Base-by-base conservation (phyloP, 2,888 invertebrate species). In the Baccha elongata region DNA sequence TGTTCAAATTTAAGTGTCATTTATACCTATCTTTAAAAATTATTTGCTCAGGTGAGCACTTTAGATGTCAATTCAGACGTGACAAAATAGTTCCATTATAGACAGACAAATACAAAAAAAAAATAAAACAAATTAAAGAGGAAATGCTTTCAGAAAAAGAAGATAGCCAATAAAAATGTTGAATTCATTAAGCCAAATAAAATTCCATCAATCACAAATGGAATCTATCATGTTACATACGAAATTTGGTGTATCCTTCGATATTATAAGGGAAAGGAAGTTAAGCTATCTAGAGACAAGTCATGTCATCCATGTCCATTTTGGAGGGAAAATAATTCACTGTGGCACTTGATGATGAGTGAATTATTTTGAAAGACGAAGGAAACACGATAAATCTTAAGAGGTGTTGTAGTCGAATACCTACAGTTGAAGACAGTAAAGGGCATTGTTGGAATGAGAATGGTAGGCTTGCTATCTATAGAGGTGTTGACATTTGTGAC, bases 101-200 rank as follows among this genome's bases (percentile, higher is more conserved):
- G 3, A 3, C 7, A 21, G 35, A 13, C 1, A 37, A 37, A 37
- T 15, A 37, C 10, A 35, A 35, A 53, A n/a, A 53, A 26, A 19
- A 1, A 52, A 29, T 11, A 0, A 6, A n/a, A n/a, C n/a, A n/a
- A n/a, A n/a, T n/a, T n/a, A n/a, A n/a, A n/a, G n/a, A n/a, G n/a
- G n/a, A 37, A 37, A 37, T 55, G 19, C 10, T 26, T 11, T 19
- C 13, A 44, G 29, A 29, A 17, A 19, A 19, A 44, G 29, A 44
- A 11, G 44, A 44, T 44, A 44, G 60, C 26, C 60, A 44, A 60
- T 60, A 60, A 44, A 60, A 60, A 44, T 60, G 44, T 60, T 60
- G 60, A 44, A 60, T 60, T 60, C 60, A 60, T 60, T 60, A 44
- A 60, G 44, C 44, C 60, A 29, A 44, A 60, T 60, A 17, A 60